Evolutionary conservation across 2,113 vertebrate genomes (phyloP).

Genomic region (Mohoua ochrocephala): DNA sequence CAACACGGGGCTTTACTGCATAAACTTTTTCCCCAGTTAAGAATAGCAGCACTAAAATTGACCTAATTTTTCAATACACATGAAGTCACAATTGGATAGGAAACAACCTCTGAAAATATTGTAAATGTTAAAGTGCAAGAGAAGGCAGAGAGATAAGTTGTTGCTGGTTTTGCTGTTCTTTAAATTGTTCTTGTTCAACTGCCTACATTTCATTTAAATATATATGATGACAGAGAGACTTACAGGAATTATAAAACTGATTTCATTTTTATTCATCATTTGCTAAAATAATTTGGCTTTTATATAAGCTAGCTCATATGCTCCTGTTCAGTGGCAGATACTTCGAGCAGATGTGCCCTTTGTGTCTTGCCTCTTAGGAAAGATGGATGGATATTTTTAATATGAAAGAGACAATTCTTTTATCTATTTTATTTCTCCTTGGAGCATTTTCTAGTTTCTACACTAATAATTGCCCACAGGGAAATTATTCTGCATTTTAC

Average conservation of each 20-base stretch:
- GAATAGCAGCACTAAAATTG: not conserved
- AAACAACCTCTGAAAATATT: not conserved
- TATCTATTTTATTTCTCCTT: not conserved
- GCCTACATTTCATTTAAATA: not conserved
- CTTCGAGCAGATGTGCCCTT: not conserved
- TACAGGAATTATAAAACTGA: not conserved
- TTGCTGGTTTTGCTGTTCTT: not conserved
- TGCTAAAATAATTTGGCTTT: not conserved
- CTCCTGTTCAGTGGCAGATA: not conserved
- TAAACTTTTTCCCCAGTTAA: not conserved
- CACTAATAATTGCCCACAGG: not conserved
- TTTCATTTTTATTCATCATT: not conserved
- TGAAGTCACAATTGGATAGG: conserved; percentile 21
- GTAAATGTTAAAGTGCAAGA: not conserved
- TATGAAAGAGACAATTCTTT: not conserved
- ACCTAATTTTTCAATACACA: conserved; percentile 8
- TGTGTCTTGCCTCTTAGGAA: not conserved
- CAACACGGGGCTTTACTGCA: not conserved
- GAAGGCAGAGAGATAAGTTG: not conserved
- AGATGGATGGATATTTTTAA: not conserved
- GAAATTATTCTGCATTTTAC: not conserved
- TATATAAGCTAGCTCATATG: not conserved
- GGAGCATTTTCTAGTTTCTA: not conserved
- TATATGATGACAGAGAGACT: not conserved
- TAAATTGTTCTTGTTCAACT: not conserved